A percentile compares a stretch with the other conserved stretches of the same genome.
These are phyloP conservation scores for Diarsia rubi DNA, from an alignment of 2,888 invertebrate genomes.

Conservation along the genomic window DNA sequence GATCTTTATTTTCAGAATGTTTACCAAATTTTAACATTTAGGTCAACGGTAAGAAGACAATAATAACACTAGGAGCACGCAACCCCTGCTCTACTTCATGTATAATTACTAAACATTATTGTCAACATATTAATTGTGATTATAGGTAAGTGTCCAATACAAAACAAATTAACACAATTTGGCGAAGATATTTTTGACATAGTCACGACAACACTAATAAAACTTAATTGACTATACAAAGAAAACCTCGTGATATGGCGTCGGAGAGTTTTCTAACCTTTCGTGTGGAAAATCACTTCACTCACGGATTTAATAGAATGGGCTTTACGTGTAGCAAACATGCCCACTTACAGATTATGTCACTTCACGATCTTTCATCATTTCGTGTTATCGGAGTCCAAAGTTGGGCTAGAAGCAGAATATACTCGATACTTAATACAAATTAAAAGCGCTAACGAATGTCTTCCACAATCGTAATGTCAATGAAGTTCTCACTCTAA, in stretches of 20 bases:
- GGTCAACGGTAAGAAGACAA: slow-evolving; percentile 27
- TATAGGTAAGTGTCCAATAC: slow-evolving; percentile 1
- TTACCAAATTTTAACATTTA: slow-evolving; percentile 20
- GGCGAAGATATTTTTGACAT: slow-evolving; percentile 37
- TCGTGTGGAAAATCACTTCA: slow-evolving; percentile 57
- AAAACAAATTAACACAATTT: slow-evolving; percentile 38
- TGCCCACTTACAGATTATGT: slow-evolving; percentile 33
- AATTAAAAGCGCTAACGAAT: slow-evolving; percentile 2
- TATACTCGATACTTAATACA: slow-evolving; percentile 5
- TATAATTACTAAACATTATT: slow-evolving; percentile 24
- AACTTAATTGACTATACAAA: slow-evolving; percentile 57
- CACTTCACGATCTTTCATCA: slow-evolving; percentile 39
- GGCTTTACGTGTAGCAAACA: slow-evolving; percentile 48
- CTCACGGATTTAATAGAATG: slow-evolving; percentile 28
- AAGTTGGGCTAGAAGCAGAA: slow-evolving; percentile 15
- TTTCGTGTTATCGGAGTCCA: slow-evolving; percentile 41
- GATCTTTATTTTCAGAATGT: background rate
- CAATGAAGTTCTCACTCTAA: background rate
- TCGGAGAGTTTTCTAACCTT: slow-evolving; percentile 40
- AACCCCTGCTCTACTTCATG: slow-evolving; percentile 14
- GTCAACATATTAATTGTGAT: slow-evolving; percentile 1
- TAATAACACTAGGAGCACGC: slow-evolving; percentile 7
- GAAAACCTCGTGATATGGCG: slow-evolving; percentile 51
- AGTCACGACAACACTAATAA: slow-evolving; percentile 56
- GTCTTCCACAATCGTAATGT: background rate